phyloP scores from a whole-genome alignment of 1,140 invertebrate genomes.

The Drosophila repleta region DNA sequence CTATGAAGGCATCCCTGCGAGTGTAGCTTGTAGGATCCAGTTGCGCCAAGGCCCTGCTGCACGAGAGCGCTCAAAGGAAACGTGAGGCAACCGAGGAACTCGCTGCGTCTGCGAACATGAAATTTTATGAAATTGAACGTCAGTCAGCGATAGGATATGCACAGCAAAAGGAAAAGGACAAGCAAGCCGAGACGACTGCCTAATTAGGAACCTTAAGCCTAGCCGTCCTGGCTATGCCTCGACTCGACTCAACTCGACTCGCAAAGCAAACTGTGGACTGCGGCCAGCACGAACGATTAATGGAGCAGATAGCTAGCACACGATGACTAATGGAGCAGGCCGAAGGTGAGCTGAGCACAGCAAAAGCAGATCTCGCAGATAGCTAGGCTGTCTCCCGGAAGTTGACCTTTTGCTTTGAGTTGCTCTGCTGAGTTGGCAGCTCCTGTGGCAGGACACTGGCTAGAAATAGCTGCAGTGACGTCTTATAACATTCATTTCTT shows the following conservation, averaged over 20 bases:
- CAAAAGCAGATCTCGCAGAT: not conserved
- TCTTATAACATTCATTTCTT: slow-evolving; percentile 22
- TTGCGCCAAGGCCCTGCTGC: slow-evolving; percentile 84
- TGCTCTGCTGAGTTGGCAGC: not conserved
- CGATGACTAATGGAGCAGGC: slow-evolving; percentile 1
- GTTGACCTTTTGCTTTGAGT: slow-evolving; percentile 11
- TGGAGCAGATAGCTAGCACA: not conserved
- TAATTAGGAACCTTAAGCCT: not conserved
- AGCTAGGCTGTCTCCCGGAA: not conserved
- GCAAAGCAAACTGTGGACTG: too few species aligned
- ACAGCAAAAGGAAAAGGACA: too few species aligned
- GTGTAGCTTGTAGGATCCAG: slow-evolving; percentile 86
- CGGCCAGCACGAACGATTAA: slow-evolving; percentile 4
- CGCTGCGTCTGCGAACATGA: slow-evolving; percentile 87
- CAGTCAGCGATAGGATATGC: not conserved
- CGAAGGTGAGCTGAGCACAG: not conserved
- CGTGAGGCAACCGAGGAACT: slow-evolving; percentile 92
- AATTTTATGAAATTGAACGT: not conserved
- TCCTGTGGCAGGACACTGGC: not conserved
- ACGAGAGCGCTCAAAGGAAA: slow-evolving; percentile 89
- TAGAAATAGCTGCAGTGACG: slow-evolving; percentile 1
- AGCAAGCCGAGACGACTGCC: not conserved
- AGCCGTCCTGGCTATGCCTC: too few species aligned
- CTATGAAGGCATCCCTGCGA: slow-evolving; percentile 77
- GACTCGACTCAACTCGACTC: too few species aligned